phyloP scores from a whole-genome alignment of 2,888 invertebrate genomes.

The Euzophera pinguis region DNA sequence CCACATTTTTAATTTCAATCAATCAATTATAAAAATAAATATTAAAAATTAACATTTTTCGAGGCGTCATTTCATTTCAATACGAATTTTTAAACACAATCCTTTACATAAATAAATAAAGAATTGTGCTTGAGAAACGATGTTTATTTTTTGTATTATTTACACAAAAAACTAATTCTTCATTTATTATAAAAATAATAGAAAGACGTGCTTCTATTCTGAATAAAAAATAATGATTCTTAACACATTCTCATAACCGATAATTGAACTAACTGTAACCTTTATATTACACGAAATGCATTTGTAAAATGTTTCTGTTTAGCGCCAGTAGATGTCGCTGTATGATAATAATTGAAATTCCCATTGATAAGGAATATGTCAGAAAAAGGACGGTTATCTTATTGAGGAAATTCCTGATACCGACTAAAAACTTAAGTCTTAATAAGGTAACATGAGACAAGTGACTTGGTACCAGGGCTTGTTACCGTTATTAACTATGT shows the following conservation, averaged over 20 bases:
- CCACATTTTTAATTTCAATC: background rate
- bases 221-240: no score
- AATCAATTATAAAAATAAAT: background rate
- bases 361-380: no score
- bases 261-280: constrained; percentile 13
- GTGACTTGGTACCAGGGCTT: background rate
- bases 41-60: background rate
- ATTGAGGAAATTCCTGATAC: background rate
- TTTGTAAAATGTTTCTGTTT: background rate
- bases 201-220: no score
- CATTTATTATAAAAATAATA: background rate
- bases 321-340: no score
- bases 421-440: background rate
- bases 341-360: no score
- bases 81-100: background rate
- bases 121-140: constrained; percentile 11
- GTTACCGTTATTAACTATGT: no score
- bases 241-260: background rate
- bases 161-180: background rate
- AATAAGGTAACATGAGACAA: background rate
- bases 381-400: background rate
- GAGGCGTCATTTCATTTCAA: background rate
- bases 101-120: background rate
- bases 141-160: constrained; percentile 3
- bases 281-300: constrained; percentile 16